These are phyloP conservation scores for Rhimphoctona megacephalus DNA, from an alignment of 2,888 invertebrate genomes.

Conservation along the genomic window DNA sequence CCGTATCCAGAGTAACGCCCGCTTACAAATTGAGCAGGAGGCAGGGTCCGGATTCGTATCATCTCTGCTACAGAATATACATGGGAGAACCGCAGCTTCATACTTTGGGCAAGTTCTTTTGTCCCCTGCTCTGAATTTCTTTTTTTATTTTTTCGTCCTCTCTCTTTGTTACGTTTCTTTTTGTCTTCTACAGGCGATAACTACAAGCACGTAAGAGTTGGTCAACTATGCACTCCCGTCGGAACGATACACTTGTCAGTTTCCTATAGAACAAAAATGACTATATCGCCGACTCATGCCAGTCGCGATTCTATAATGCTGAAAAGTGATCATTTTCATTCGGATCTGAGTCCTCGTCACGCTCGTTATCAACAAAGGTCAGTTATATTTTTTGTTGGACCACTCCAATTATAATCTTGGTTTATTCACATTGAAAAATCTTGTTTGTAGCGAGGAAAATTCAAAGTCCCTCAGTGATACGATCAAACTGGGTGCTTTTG, in stretches of 20 bases:
- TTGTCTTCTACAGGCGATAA: slow-evolving; percentile 89
- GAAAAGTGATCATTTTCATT: slow-evolving; percentile 95
- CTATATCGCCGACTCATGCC: slow-evolving; percentile 92
- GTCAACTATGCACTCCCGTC: slow-evolving; percentile 94
- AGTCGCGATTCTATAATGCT: slow-evolving; percentile 92
- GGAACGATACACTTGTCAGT: slow-evolving; percentile 94
- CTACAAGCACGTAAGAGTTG: slow-evolving; percentile 92
- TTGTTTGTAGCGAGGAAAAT: slow-evolving; percentile 87
- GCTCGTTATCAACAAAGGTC: slow-evolving; percentile 88
- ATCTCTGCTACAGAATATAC: slow-evolving; percentile 95
- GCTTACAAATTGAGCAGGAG: slow-evolving; percentile 96
- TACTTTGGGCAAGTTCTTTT: slow-evolving; percentile 87
- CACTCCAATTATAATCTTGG: background rate
- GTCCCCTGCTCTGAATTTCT: background rate
- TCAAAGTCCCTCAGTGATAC: slow-evolving; percentile 90
- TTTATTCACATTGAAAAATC: background rate
- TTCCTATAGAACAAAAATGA: slow-evolving; percentile 96
- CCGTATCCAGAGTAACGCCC: slow-evolving; percentile 95
- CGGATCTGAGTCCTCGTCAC: slow-evolving; percentile 90
- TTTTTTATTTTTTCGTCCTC: background rate
- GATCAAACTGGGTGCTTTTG: slow-evolving; percentile 92
- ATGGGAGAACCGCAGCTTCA: slow-evolving; percentile 92
- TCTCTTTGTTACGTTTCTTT: background rate
- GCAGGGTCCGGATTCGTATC: slow-evolving; percentile 95
- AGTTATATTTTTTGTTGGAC: slow-evolving; percentile 70